Base-by-base conservation (phyloP, 2,113 vertebrate genomes). In the Pimephales promelas region DNA sequence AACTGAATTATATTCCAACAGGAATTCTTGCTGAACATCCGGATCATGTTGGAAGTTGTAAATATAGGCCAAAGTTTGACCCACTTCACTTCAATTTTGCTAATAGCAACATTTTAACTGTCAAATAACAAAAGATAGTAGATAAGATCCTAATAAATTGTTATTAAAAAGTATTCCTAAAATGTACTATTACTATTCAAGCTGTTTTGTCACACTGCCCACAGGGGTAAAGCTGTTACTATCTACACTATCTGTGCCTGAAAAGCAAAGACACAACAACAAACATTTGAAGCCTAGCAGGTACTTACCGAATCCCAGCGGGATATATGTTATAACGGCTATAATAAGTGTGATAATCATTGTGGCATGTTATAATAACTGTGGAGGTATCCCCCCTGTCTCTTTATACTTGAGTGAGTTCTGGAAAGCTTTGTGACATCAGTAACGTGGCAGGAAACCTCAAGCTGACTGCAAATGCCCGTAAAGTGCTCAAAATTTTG, bases 381-480 rank as follows among this genome's bases (percentile, higher is more conserved):
- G 81, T 40, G 64, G 24, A 73, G 73, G 31, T 62, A 78, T 82
- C 76, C 74, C 86, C 72, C 78, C 43, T 74, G 83, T 72, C 86
- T 87, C 83, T 86, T 84, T 87, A 87, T 87, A 83, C 79, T 78
- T 78, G 24, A 36, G 76, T 73, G 72, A 84, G 84, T 64, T 87
- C 34, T 87, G 86, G 86, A 87, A 87, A 84, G 56, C 78, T 73
- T 49, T 5, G 64, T 87, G 86, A 84, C 86, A 84, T 87, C 86
- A 87, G 70, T 71, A 78, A 59, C 49, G 79, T 45, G 47, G 74
- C 84, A 87, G 86, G 86, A 87, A 87, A 87, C 86, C 86, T 87
- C 86, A 87, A 64, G 76, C 81, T 80, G 86, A 85, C 86, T 81
- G 86, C 85, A 87, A 85, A 64, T 83, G 86, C 70, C 68, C 28